Percentiles rank a stretch among this genome's conserved stretches.
Evolutionary conservation across 2,888 invertebrate species (phyloP).

Genomic region (Calephelis perditalis): DNA sequence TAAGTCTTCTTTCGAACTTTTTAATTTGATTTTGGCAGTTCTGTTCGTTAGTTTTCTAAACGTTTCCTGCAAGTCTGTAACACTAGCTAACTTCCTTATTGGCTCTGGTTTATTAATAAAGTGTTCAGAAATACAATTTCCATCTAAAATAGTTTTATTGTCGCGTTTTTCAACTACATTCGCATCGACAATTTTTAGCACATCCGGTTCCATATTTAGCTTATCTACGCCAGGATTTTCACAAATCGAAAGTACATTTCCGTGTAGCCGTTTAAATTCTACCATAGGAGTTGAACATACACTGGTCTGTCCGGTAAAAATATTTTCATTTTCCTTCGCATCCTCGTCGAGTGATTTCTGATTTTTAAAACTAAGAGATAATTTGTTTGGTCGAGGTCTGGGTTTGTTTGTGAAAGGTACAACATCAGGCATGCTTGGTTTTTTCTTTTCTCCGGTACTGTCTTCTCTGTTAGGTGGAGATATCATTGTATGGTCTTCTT

Average conservation of each 20-base stretch:
- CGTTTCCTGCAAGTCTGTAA: slow-evolving; percentile 81
- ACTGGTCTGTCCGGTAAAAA: slow-evolving; percentile 83
- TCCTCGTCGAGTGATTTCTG: slow-evolving; percentile 78
- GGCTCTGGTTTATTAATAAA: slow-evolving; percentile 71
- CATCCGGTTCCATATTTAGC: slow-evolving; percentile 50
- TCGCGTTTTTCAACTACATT: slow-evolving; percentile 57
- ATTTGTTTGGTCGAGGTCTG: slow-evolving; percentile 72
- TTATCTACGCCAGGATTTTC: slow-evolving; percentile 78
- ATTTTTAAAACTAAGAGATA: slow-evolving; percentile 77
- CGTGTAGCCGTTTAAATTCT: slow-evolving; percentile 85
- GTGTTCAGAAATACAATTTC: slow-evolving; percentile 66
- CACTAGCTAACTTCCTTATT: slow-evolving; percentile 72
- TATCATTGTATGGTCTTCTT: slow-evolving; percentile 81
- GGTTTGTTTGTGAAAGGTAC: slow-evolving; percentile 73
- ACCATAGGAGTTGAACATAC: slow-evolving; percentile 89
- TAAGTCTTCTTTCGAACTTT: slow-evolving; percentile 46
- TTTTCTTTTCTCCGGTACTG: slow-evolving; percentile 39
- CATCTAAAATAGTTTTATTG: slow-evolving; percentile 54
- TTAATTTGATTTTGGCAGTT: slow-evolving; percentile 74
- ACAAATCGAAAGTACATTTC: slow-evolving; percentile 85
- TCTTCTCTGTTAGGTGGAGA: slow-evolving; percentile 61
- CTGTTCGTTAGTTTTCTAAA: slow-evolving; percentile 76
- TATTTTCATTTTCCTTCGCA: slow-evolving; percentile 69
- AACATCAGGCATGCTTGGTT: slow-evolving; percentile 67
- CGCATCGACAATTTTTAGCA: slow-evolving; percentile 55